Conservation (phyloP, 2,113 vertebrate species). For the Sula dactylatra region DNA sequence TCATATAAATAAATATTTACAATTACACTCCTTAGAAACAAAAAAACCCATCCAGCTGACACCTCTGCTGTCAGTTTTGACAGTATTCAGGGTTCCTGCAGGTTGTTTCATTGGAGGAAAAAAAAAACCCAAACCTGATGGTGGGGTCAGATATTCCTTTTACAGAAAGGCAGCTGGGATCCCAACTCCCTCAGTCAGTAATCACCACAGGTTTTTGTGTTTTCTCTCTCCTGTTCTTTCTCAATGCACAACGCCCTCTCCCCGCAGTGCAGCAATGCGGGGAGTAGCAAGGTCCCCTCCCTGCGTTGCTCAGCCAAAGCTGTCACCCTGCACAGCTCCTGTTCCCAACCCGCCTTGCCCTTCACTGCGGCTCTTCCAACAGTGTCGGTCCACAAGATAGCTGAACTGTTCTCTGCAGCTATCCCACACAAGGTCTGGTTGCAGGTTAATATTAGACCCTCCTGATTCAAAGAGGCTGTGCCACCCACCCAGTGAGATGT, state of each 20-base stretch:
- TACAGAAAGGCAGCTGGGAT: neutral
- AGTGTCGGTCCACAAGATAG: neutral
- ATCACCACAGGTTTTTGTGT: neutral
- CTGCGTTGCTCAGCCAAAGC: neutral
- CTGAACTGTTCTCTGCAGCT: neutral
- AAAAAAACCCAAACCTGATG: neutral
- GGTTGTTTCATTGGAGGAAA: neutral
- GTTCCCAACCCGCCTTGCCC: neutral
- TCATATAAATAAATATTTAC: neutral
- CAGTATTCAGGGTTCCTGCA: neutral
- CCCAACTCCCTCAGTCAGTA: neutral
- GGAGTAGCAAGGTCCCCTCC: neutral
- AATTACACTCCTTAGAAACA: neutral
- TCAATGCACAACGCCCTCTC: too few species aligned
- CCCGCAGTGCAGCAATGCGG: fast-evolving
- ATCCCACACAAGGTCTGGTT: neutral
- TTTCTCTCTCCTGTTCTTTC: neutral
- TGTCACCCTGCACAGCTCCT: neutral
- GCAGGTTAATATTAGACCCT: neutral
- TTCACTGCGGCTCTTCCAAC: neutral
- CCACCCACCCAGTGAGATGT: neutral
- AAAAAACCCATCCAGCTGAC: neutral
- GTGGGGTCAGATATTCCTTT: neutral
- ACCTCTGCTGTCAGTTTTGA: neutral
- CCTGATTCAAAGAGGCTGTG: neutral